Evolutionary conservation across 2,888 invertebrate genomes (phyloP), one percentile per base, ranked within the genome.

Genomic region (Eristalis pertinax): DNA sequence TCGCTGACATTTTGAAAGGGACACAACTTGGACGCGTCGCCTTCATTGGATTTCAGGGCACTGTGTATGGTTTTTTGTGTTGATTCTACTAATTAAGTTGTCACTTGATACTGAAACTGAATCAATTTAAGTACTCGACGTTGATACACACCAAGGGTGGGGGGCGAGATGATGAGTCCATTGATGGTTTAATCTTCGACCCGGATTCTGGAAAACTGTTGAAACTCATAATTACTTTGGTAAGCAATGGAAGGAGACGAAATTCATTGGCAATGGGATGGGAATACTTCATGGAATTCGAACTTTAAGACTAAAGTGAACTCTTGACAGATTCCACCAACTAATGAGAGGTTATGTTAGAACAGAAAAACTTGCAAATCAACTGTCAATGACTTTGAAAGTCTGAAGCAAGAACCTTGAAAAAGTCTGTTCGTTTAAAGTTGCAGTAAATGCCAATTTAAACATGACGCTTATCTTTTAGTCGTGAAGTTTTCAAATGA

Each of bases 61-160:
- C 26, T 24, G 26, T 35, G 68, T 38, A 38, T 64, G 58, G 43
- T 76, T 76, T n/a, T 62, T 76, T 65, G 13, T 67, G 35, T 75
- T 65, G 75, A 75, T 58, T 65, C 35, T 58, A 32, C 65, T 65
- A 75, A 65, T 75, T 75, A 65, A 65, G 74, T 35, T 32, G 50
- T 56, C 64, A 74, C 64, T 56, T 38, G 60, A 58, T 58, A 56
- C 24, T 41, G 41, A 19, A 19, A 41, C 50, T 64, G 64, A 65
- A 75, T 75, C 65, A 75, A 67, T 75, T 58, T 58, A 58, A 75
- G 38, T 50, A 56, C 35, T 75, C 10, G 65, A 13, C 22, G 11
- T 4, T 50, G 63, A 73, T 68, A 29, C 29, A 19, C 15, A 1
- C 35, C 13, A 60, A 26, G 60, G 26, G 26, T 13, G 50, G 7